A percentile compares a stretch with the other conserved stretches of the same genome.
These are phyloP conservation scores for Formica exsecta DNA, from an alignment of 1,140 invertebrate species.

Conservation along the genomic window DNA sequence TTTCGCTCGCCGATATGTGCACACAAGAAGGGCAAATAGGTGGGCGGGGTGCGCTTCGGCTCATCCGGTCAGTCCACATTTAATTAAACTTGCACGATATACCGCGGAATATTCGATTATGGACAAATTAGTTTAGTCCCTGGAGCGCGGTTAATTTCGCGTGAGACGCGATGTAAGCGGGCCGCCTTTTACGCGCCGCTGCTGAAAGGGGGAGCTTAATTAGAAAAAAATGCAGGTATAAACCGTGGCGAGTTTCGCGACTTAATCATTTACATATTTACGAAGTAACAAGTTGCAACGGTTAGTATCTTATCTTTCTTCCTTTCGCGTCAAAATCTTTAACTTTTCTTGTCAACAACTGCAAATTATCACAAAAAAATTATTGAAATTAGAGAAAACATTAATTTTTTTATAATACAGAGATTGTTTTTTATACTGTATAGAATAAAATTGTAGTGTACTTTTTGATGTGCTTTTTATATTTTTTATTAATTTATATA, in stretches of 20 bases:
- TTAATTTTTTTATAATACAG: not conserved
- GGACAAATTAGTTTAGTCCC: conserved; percentile 78
- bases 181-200: conserved; percentile 64
- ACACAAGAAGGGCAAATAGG: conserved; percentile 53
- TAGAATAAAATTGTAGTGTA: not conserved
- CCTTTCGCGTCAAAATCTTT: conserved; percentile 2
- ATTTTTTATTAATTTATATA: not conserved
- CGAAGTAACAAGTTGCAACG: conserved; percentile 42
- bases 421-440: not conserved
- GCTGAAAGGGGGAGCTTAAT: conserved; percentile 61
- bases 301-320: not conserved
- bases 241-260: conserved; percentile 55
- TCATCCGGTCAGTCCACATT: conserved; percentile 76
- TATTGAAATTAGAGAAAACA: not conserved
- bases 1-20: conserved; percentile 40
- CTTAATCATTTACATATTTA: conserved; percentile 62
- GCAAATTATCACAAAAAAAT: not conserved
- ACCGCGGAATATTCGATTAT: conserved; percentile 78
- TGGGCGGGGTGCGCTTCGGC: conserved; percentile 28
- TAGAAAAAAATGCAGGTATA: conserved; percentile 56
- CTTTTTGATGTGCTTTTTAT: not conserved
- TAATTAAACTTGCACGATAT: conserved; percentile 79
- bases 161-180: conserved; percentile 72
- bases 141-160: conserved; percentile 77
- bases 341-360: not conserved